Percentiles rank a stretch among this genome's conserved stretches.
phyloP scores from a whole-genome alignment of 1,140 invertebrate genomes.

The Sinonovacula constricta region DNA sequence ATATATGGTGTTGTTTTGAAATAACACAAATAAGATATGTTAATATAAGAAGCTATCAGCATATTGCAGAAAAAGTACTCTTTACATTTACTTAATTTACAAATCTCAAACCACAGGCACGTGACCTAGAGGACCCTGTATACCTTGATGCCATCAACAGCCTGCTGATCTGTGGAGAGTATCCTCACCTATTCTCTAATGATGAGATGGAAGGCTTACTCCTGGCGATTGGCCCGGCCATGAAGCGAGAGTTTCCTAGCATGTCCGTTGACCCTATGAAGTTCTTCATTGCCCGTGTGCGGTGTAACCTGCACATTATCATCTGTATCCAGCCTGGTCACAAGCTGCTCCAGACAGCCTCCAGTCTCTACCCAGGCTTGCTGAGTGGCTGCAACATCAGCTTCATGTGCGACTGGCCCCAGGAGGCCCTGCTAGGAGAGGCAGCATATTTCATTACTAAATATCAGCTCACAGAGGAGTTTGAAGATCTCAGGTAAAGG shows the following conservation, averaged over 20 bases:
- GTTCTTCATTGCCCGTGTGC: constrained; percentile 77
- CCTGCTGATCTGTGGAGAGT: constrained; percentile 77
- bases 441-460: constrained; percentile 75
- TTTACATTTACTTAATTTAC: too few relatives aligned
- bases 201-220: constrained; percentile 78
- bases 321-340: constrained; percentile 76
- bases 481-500: constrained; percentile 71
- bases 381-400: constrained; percentile 76
- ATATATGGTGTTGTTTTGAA: too few relatives aligned
- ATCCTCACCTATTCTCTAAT: constrained; percentile 77
- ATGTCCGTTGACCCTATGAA: constrained; percentile 76
- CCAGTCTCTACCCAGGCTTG: constrained; percentile 76
- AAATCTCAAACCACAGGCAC: constrained; percentile 69
- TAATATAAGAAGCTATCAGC: too few relatives aligned
- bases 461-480: constrained; percentile 72
- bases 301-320: constrained; percentile 77
- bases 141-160: constrained; percentile 78
- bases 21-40: too few relatives aligned
- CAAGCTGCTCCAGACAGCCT: constrained; percentile 67
- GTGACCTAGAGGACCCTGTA: constrained; percentile 72
- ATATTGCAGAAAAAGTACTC: too few relatives aligned
- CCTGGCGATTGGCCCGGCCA: constrained; percentile 75
- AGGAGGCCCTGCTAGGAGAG: constrained; percentile 74
- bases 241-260: constrained; percentile 76
- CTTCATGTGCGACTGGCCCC: constrained; percentile 78